Percentiles rank a stretch among this genome's conserved stretches.
Conservation (phyloP, 2,797 vertebrate species). For the Ispidina lecontei region DNA sequence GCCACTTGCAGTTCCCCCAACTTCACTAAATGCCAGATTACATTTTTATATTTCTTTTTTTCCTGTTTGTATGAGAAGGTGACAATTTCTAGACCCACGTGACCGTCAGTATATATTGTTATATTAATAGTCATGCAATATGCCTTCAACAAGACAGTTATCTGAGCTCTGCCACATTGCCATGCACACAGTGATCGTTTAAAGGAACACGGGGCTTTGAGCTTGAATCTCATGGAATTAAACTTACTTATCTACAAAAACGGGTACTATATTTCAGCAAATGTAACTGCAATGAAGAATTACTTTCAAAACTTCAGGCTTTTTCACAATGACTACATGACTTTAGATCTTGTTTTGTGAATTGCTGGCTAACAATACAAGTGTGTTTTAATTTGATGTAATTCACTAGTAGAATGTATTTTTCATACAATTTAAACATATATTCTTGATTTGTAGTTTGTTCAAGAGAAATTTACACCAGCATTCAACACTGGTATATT, state of each 20-base stretch:
- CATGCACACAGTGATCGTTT: background rate
- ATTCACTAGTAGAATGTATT: background rate
- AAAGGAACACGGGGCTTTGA: background rate
- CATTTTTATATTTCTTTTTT: background rate
- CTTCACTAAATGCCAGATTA: background rate
- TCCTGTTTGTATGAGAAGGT: background rate
- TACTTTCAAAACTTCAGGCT: background rate
- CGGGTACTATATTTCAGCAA: background rate
- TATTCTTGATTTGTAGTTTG: slow-evolving; percentile 42
- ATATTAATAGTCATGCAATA: background rate
- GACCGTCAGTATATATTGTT: background rate
- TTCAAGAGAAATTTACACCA: slow-evolving; percentile 29
- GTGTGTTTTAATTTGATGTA: background rate
- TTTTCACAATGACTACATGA: background rate
- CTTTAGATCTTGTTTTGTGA: background rate
- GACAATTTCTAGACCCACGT: background rate
- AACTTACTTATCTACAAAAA: slow-evolving; percentile 2
- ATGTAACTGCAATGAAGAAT: background rate
- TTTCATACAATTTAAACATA: background rate
- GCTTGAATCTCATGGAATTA: background rate
- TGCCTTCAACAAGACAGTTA: background rate
- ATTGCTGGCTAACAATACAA: background rate
- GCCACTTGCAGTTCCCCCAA: background rate
- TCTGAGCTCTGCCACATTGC: background rate
- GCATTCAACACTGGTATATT: background rate